Evolutionary conservation across 37 sponge, comb jelly and placozoan genomes (phyloP), one percentile per base, ranked within the genome.

Genomic region (Petrosia ficiformis): DNA sequence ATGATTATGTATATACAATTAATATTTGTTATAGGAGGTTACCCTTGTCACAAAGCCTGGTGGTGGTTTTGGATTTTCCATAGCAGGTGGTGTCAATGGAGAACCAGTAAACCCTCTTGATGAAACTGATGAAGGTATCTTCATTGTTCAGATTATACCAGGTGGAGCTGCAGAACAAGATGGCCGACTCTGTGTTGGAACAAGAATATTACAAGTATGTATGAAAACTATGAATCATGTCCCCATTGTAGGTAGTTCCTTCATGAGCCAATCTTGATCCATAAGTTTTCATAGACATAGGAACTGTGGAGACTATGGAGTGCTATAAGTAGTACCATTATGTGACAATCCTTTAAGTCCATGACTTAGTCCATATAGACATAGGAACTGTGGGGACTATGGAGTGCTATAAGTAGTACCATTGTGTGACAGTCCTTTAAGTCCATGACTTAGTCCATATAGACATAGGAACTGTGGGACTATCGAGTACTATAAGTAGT

Each of bases 81-180:
- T 90, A 54, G 54, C 33, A 42, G 91, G 91, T 19, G 91, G 91
- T 2, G 77, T 90, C 44, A 85, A 80, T 42, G 78, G 86, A 32
- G 74, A 80, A 57, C 42, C 81, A 2, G 86, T 77, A 5, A 90
- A 90, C 65, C 91, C 91, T n/a, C 11, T 80, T 26, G 86, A 90
- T 76, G 81, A 75, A 21, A 90, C 74, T 39, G 91, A 90, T 54
- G 86, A 90, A 35, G 91, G 91, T 5, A 80, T 90, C 29, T 90
- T 90, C 67, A 80, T 90, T 2, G 80, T 86, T 52, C 74, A 89
- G 86, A 63, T 90, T 3, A 34, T 85, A 11, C 78, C 86, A 25
- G 86, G 86, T 1, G 91, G 91, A 6, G 77, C 86, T 30, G 86
- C 91, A 32, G 73, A 71, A 29, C 30, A 36, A 32, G 86, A 90